These are phyloP conservation scores for Anhinga rufa DNA, from an alignment of 2,113 vertebrate genomes.

Conservation along the genomic window DNA sequence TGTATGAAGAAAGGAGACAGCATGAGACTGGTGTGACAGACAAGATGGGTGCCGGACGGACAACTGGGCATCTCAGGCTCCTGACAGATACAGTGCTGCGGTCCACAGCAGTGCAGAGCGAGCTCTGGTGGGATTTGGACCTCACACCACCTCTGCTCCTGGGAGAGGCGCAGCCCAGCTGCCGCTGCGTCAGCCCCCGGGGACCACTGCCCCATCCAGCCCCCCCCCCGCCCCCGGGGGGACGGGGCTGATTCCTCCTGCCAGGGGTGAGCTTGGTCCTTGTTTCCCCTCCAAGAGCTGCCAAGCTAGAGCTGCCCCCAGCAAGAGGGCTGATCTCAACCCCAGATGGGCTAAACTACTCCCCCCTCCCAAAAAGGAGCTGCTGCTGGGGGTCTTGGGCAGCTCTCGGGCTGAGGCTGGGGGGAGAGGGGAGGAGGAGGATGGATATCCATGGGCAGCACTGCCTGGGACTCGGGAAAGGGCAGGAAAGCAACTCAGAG, in stretches of 20 bases:
- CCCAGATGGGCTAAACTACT: background rate
- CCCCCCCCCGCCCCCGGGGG: background rate
- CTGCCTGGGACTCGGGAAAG: background rate
- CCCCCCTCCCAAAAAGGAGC: background rate
- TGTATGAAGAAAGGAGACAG: background rate
- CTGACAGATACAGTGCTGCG: background rate
- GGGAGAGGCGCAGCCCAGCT: background rate
- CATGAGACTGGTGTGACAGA: background rate
- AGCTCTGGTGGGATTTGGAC: background rate
- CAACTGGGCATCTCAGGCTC: background rate
- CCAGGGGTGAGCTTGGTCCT: background rate
- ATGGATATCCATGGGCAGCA: fast-evolving
- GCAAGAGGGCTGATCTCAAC: fast-evolving
- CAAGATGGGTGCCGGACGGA: background rate
- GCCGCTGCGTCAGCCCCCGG: fast-evolving
- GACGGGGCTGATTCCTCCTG: background rate
- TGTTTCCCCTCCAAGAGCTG: background rate
- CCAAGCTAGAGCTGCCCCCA: background rate
- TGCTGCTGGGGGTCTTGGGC: background rate
- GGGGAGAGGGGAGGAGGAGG: background rate
- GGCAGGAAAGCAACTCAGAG: background rate
- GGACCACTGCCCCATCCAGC: background rate
- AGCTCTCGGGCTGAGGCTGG: background rate
- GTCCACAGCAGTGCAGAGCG: background rate
- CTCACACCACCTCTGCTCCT: background rate